phyloP scores from a whole-genome alignment of 2,888 invertebrate species.

The Tortricodes alternella region DNA sequence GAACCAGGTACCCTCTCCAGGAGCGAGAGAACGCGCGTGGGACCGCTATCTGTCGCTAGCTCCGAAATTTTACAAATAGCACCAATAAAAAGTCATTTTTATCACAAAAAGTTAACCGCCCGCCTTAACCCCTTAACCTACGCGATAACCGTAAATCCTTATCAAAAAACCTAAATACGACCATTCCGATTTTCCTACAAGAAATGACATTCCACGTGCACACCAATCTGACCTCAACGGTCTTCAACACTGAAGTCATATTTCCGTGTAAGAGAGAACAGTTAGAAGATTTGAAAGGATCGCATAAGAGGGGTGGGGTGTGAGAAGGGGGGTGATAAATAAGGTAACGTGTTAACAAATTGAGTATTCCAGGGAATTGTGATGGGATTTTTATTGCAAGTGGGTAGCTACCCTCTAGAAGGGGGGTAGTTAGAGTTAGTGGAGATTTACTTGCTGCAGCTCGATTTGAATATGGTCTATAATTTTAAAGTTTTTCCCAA shows the following conservation, averaged over 20 bases:
- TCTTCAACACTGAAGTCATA: too few species aligned
- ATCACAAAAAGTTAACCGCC: conserved; percentile 3
- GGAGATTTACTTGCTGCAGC: conserved; percentile 3
- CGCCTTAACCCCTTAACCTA: background rate
- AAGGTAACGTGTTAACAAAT: conserved; percentile 9
- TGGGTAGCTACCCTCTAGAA: too few species aligned
- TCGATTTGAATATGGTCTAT: too few species aligned
- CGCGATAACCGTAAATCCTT: background rate
- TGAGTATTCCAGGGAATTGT: background rate
- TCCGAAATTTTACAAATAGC: background rate
- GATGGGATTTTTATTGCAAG: conserved; percentile 3
- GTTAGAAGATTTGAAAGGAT: background rate
- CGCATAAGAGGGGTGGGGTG: background rate
- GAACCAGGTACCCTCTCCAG: too few species aligned
- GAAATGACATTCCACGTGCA: conserved; percentile 10
- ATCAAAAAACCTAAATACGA: conserved; percentile 12
- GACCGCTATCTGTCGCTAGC: too few species aligned
- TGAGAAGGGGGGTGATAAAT: conserved; percentile 1
- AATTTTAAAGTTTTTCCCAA: too few species aligned
- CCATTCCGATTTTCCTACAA: background rate
- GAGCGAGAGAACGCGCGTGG: too few species aligned
- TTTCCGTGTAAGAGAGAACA: background rate
- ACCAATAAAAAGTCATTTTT: background rate
- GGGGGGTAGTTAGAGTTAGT: background rate
- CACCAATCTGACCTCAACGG: too few species aligned